Conservation (phyloP, 1,140 invertebrate genomes). For the Lutraria rhynchaena region DNA sequence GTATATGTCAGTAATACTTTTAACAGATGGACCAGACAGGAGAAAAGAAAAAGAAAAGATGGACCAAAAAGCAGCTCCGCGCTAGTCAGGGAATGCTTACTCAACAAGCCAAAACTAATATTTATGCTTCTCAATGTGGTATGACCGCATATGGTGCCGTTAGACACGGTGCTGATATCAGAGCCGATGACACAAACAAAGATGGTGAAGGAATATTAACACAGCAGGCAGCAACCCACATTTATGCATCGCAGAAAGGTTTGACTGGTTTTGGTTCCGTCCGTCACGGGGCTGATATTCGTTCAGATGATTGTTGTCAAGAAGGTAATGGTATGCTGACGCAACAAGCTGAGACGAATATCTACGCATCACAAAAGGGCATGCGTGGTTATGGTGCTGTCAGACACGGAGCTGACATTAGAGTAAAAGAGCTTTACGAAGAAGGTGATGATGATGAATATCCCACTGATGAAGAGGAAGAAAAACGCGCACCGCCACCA, state of each 20-base stretch:
- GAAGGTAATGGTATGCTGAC: conserved; percentile 90
- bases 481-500: not conserved
- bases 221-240: conserved; percentile 96
- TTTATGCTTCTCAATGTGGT: conserved; percentile 84
- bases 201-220: conserved; percentile 93
- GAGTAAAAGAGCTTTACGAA: conserved; percentile 81
- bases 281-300: conserved; percentile 66
- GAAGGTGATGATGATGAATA: conserved; percentile 86
- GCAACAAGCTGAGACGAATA: conserved; percentile 94
- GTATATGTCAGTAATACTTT: conserved; percentile 25
- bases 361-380: conserved; percentile 83
- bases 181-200: conserved; percentile 68
- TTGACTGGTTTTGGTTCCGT: conserved; percentile 91
- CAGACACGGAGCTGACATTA: conserved; percentile 71
- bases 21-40: conserved; percentile 82
- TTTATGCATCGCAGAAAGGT: conserved; percentile 93
- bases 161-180: conserved; percentile 77
- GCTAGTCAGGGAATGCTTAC: conserved; percentile 95
- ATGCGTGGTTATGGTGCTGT: conserved; percentile 81
- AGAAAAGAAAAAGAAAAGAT: conserved; percentile 87
- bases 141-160: conserved; percentile 70
- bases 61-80: conserved; percentile 90
- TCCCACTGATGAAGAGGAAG: conserved; percentile 46
- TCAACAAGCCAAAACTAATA: conserved; percentile 88
- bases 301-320: conserved; percentile 42